These are phyloP conservation scores for Lepisosteus oculatus DNA, from an alignment of 2,113 vertebrate species.

Conservation along the genomic window DNA sequence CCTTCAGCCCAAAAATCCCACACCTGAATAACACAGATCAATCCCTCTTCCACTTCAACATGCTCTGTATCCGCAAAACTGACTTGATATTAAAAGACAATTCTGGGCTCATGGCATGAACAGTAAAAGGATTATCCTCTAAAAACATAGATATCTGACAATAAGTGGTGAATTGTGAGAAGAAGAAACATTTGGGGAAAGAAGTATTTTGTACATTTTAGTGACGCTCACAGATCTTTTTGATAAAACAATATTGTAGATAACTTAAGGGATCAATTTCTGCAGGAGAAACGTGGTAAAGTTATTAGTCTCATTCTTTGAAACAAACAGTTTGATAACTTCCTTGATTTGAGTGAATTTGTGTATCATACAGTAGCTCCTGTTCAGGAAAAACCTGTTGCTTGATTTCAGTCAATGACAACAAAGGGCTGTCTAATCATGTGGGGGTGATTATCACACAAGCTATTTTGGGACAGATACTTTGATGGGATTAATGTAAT, in stretches of 20 bases:
- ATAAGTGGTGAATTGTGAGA: conserved; percentile 19
- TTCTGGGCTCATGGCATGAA: no score
- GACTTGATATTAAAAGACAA: conserved; percentile 3
- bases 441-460: no score
- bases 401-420: not conserved
- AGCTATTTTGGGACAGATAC: no score
- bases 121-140: no score
- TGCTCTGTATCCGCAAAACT: not conserved
- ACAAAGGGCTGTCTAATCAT: not conserved
- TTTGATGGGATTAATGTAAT: not conserved
- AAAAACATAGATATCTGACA: conserved; percentile 23
- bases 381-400: conserved; percentile 24
- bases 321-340: not conserved
- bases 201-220: no score
- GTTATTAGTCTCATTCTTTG: no score
- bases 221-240: no score
- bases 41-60: not conserved
- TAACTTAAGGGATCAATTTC: no score
- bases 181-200: conserved; percentile 28
- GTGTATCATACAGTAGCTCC: not conserved
- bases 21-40: conserved; percentile 32
- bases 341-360: not conserved
- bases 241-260: no score
- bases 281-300: no score
- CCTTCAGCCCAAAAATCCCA: conserved; percentile 40